Evolutionary conservation across 2,797 vertebrate species (phyloP).

Genomic region (Etheostoma perlongum): DNA sequence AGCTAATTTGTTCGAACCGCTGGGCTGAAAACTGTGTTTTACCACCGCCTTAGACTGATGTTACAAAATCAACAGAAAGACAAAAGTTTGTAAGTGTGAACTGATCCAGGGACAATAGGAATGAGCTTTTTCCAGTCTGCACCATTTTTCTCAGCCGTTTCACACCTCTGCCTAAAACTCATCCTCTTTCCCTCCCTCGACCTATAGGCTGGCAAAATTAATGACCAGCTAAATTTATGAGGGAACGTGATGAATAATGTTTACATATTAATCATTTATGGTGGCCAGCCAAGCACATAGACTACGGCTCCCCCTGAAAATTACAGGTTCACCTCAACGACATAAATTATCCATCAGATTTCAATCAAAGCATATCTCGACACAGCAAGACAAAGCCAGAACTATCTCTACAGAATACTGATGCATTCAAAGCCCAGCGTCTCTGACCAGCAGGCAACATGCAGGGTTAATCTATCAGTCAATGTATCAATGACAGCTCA

Average conservation of each 20-base stretch:
- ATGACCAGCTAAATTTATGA: conserved; percentile 68
- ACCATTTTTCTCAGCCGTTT: background rate
- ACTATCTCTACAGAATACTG: conserved; percentile 21
- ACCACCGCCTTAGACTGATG: conserved; percentile 15
- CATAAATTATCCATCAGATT: conserved; percentile 78
- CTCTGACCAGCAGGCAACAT: background rate
- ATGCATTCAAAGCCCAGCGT: conserved; percentile 9
- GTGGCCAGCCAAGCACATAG: conserved; percentile 60
- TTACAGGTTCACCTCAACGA: conserved; percentile 62
- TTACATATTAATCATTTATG: conserved; percentile 81
- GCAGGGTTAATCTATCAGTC: background rate
- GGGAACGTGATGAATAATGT: conserved; percentile 78
- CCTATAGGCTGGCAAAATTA: conserved; percentile 46
- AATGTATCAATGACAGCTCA: background rate
- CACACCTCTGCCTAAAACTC: conserved; percentile 4
- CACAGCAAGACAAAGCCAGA: conserved; percentile 11
- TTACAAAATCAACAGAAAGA: conserved; percentile 35
- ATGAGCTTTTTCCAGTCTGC: background rate
- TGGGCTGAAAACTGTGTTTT: conserved; percentile 56
- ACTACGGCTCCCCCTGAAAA: conserved; percentile 67
- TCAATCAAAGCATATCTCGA: conserved; percentile 35
- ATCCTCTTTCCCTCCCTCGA: conserved; percentile 1
- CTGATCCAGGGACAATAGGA: background rate
- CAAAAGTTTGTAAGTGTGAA: conserved; percentile 4
- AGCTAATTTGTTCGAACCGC: conserved; percentile 61